These are phyloP conservation scores for Tiliacea aurago DNA, from an alignment of 2,888 invertebrate genomes.

Conservation along the genomic window DNA sequence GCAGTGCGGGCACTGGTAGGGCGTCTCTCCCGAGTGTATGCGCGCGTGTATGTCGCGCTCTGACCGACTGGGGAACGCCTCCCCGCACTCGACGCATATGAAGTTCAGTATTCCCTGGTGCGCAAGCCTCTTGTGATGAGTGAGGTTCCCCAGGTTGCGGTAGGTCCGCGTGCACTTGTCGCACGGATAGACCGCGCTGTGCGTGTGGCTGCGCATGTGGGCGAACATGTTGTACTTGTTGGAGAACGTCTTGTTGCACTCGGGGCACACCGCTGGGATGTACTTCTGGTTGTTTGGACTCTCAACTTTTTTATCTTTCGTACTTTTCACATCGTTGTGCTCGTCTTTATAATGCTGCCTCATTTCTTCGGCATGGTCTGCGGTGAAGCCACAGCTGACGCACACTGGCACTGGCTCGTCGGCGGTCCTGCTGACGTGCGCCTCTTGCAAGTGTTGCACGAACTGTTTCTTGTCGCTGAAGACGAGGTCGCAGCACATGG, in stretches of 20 bases:
- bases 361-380: conserved; percentile 60
- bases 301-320: conserved; percentile 54
- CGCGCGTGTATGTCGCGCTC: conserved; percentile 83
- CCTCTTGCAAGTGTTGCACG: conserved; percentile 74
- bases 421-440: conserved; percentile 65
- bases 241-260: conserved; percentile 86
- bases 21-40: conserved; percentile 85
- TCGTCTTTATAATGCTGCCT: conserved; percentile 65
- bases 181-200: conserved; percentile 73
- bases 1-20: conserved; percentile 85
- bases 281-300: conserved; percentile 75
- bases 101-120: conserved; percentile 85
- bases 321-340: conserved; percentile 56
- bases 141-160: conserved; percentile 83
- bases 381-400: conserved; percentile 72
- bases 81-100: conserved; percentile 85
- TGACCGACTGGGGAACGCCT: conserved; percentile 84
- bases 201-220: conserved; percentile 85
- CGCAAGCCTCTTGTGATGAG: conserved; percentile 80
- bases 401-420: conserved; percentile 63
- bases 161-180: conserved; percentile 85
- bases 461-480: conserved; percentile 72
- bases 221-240: conserved; percentile 87
- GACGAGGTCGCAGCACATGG: conserved; percentile 73
- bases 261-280: conserved; percentile 84